Percentiles rank a stretch among this genome's conserved stretches.
These are phyloP conservation scores for Paracyclopina nana DNA, from an alignment of 1,140 invertebrate species.

Conservation along the genomic window DNA sequence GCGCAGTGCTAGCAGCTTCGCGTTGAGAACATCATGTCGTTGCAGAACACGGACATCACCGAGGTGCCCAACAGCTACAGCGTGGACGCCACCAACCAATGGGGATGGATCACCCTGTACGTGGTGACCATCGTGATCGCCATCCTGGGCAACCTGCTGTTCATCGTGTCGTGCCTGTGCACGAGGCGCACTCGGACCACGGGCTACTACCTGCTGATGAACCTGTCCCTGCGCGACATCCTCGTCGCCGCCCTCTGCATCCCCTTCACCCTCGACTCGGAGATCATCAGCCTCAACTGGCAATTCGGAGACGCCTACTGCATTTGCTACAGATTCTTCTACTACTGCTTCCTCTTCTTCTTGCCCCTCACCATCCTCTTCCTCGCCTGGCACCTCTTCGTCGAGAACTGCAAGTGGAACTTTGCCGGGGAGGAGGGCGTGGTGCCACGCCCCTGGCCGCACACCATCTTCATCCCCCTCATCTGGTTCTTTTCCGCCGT, in stretches of 20 bases:
- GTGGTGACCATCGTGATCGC: slow-evolving; percentile 15
- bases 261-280: slow-evolving; percentile 14
- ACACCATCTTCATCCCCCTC: slow-evolving; percentile 14
- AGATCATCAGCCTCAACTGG: slow-evolving; percentile 12
- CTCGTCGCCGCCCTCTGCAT: slow-evolving; percentile 12
- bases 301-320: slow-evolving; percentile 10
- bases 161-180: slow-evolving; percentile 7
- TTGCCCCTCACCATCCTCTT: slow-evolving; percentile 14
- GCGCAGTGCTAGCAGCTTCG: no score
- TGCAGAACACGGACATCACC: no score
- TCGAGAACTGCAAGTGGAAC: slow-evolving; percentile 17
- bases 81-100: slow-evolving; percentile 7
- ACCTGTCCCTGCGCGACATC: slow-evolving; percentile 15
- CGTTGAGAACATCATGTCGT: no score
- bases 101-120: slow-evolving; percentile 16
- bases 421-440: slow-evolving; percentile 9
- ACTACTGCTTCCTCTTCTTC: slow-evolving; percentile 17
- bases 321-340: slow-evolving; percentile 12
- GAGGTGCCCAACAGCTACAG: no score
- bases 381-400: slow-evolving; percentile 15
- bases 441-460: slow-evolving; percentile 13
- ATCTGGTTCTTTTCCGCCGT: slow-evolving; percentile 15
- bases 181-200: slow-evolving; percentile 10
- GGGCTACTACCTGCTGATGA: slow-evolving; percentile 16
- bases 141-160: slow-evolving; percentile 13